Evolutionary conservation across 2,113 vertebrate genomes (phyloP), one percentile per base, ranked within the genome.

Genomic region (Montifringilla adamsi): DNA sequence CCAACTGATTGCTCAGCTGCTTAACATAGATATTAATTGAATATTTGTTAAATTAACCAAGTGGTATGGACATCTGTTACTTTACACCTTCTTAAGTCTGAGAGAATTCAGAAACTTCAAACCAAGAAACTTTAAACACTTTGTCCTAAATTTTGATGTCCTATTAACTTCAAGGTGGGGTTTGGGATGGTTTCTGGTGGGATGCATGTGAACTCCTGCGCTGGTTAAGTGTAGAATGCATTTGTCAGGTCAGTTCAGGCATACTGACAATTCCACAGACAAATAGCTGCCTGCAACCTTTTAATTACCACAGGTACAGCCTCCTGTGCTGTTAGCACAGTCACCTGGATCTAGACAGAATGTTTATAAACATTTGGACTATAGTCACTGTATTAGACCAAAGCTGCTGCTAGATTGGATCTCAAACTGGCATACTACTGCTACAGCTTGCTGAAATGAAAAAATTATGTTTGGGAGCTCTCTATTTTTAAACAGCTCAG

Each of bases 361-460:
- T 59, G 64, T 85, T 97, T 92, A 96, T 79, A 95, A 96, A 93
- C 77, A 76, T 15, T n/a, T 97, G 93, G 96, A 49, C 94, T 96
- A 89, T 33, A 58, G 47, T 91, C 93, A 41, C 91, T 80, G 66
- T 75, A 82, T 93, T 76, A 92, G 69, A 89, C 59, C 73, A 91
- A 78, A 92, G 81, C 67, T 92, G 96, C 81, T 37, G 13, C 63
- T 83, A 92, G 90, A 92, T 96, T 95, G 93, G 80, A 92, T 94
- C 93, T 95, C 79, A 68, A 86, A 83, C 41, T 96, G 93, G 87
- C 92, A 58, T 16, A 49, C 20, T 87, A 50, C 50, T 64, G 62
- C 35, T 72, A 53, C 27, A 76, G 33, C 44, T 94, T 83, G 52
- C 39, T 87, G 90, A 90, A 95, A 84, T 60, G 26, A 63, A 87